Base-by-base conservation (phyloP, 2,888 invertebrate genomes). In the Pollenia labialis region DNA sequence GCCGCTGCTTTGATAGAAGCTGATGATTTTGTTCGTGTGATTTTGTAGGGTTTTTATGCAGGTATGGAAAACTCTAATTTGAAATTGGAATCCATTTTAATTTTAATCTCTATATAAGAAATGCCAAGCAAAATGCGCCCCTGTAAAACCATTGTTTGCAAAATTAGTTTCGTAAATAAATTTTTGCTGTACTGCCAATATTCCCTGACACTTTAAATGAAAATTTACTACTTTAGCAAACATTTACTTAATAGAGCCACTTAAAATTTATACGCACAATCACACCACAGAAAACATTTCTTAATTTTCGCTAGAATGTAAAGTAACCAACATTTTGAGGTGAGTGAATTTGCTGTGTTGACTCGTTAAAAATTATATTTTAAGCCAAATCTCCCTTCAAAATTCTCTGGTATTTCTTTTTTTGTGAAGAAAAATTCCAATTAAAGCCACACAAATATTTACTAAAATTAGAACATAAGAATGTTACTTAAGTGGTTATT, bases 361-460 rank as follows among this genome's bases (percentile, higher is more conserved):
- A 60, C 74, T 50, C 10, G 11, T 9, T n/a, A 40, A 69, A 52
- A 69, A 54, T 69, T 64, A 18, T 42, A 50, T 32, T 32, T 32
- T 50, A 71, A 64, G 42, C 14, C 23, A 69, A 44, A 48, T 54
- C n/a, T 14, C 52, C 52, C 16, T 52, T n/a, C 12, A 23, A 42
- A 69, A 60, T 32, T 69, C 8, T 23, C 4, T 62, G 44, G 11
- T 42, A 23, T 50, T 71, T 58, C 48, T 48, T 68, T 62, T 56
- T 46, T 12, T 46, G 62, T 18, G 16, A 46, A 46, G n/a, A 23
- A 18, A 52, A 72, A 72, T 79, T 79, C 74, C 58, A 79, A 84
- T 74, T 84, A 84, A 79, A 54, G 76, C 72, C 83, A 50, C 72
- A 66, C 60, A 77, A 79, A 66, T 84, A 18, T 18, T 18, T 18